Conservation (phyloP, 2,797 vertebrate species). For the Hafferia zeledoni region DNA sequence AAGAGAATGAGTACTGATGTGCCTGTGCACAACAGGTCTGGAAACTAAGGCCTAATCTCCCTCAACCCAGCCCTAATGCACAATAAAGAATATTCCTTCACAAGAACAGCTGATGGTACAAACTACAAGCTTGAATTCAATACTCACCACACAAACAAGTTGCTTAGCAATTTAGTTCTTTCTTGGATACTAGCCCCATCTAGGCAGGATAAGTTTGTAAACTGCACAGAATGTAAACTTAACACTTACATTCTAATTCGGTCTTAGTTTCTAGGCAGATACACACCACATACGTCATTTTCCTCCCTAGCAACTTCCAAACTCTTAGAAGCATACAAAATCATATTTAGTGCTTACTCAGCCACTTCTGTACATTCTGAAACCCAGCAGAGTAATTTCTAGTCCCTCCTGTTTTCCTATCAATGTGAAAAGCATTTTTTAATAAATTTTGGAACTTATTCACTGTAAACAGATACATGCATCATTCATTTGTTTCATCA, state of each 20-base stretch:
- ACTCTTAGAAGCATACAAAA: neutral
- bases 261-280: neutral
- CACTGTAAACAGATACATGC: neutral
- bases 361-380: neutral
- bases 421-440: neutral
- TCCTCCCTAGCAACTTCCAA: neutral
- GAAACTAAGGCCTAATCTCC: neutral
- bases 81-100: neutral
- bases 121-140: neutral
- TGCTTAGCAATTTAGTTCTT: neutral
- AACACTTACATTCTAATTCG: neutral
- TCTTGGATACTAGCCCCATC: neutral
- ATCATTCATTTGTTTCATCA: neutral
- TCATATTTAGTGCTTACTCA: neutral
- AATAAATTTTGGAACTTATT: neutral
- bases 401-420: neutral
- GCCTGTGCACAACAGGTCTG: neutral
- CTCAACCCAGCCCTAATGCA: neutral
- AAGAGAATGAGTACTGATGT: constrained; percentile 1
- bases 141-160: neutral
- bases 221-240: neutral
- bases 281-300: neutral
- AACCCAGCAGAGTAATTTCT: neutral
- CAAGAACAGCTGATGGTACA: neutral
- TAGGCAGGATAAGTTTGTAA: neutral